A percentile compares a stretch with the other conserved stretches of the same genome.
phyloP scores from a whole-genome alignment of 2,797 vertebrate genomes.

The Astyanax mexicanus region DNA sequence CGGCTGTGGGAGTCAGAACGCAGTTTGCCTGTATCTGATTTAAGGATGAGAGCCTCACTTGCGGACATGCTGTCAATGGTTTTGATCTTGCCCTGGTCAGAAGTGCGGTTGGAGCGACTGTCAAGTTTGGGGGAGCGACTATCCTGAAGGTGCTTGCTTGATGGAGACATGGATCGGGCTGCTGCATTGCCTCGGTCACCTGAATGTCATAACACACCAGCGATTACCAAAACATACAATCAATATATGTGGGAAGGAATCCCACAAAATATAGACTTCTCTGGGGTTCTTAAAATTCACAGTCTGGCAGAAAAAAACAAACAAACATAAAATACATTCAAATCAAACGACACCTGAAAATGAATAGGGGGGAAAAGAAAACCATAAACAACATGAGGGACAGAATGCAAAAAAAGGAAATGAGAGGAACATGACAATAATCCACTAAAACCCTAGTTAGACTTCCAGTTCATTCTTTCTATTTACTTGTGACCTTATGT shows the following conservation, averaged over 20 bases:
- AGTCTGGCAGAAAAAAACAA: background rate
- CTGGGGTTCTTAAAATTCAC: background rate
- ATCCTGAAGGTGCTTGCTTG: conserved; percentile 90
- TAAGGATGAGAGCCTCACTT: conserved; percentile 92
- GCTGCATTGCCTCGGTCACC: conserved; percentile 91
- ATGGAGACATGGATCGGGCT: conserved; percentile 83
- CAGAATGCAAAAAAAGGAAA: conserved; percentile 27
- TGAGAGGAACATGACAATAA: conserved; percentile 55
- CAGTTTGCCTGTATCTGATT: conserved; percentile 94
- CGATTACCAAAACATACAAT: conserved; percentile 36
- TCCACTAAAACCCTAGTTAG: conserved; percentile 44
- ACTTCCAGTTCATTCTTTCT: conserved; percentile 17
- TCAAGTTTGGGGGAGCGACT: conserved; percentile 90
- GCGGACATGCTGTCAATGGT: conserved; percentile 87
- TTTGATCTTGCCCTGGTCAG: conserved; percentile 88
- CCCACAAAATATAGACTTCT: conserved; percentile 9
- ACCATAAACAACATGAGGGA: conserved; percentile 50
- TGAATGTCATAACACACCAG: conserved; percentile 71
- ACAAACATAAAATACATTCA: conserved; percentile 11
- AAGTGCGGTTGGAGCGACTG: conserved; percentile 82
- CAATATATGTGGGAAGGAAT: conserved; percentile 19
- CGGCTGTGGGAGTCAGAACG: conserved; percentile 96
- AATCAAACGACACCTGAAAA: conserved; percentile 28
- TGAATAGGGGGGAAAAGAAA: conserved; percentile 19
- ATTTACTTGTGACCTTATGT: background rate